Percentiles rank a stretch among this genome's conserved stretches.
Evolutionary conservation across 2,797 vertebrate species (phyloP).

Genomic region (Channallabes apus): DNA sequence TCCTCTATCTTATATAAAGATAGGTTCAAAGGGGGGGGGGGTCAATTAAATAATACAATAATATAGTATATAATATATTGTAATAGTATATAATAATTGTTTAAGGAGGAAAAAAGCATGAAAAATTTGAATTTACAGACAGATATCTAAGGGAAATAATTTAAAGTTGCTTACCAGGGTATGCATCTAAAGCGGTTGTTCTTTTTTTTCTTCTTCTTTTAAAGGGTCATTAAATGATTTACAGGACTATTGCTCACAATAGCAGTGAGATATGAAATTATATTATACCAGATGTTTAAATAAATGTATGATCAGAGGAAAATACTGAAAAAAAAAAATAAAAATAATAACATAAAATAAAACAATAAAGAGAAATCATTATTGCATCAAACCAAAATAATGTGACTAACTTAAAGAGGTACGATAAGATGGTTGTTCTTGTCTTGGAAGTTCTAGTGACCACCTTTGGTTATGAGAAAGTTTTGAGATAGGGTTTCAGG

Average conservation of each 20-base stretch:
- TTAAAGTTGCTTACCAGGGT: background rate
- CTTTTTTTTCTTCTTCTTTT: background rate
- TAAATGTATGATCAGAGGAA: background rate
- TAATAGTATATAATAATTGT: background rate
- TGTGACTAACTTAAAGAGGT: background rate
- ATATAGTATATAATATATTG: background rate
- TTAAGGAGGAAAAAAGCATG: background rate
- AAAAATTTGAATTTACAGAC: background rate
- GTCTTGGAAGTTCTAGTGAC: background rate
- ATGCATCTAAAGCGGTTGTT: background rate
- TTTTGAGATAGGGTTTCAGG: background rate
- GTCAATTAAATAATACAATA: background rate
- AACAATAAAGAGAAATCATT: background rate
- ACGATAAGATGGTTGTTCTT: background rate
- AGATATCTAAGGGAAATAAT: background rate
- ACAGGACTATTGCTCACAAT: background rate
- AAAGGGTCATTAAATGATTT: background rate
- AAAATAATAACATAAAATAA: background rate
- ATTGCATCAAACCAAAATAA: background rate
- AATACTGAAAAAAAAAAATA: background rate
- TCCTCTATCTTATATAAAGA: background rate
- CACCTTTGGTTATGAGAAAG: slow-evolving; percentile 24
- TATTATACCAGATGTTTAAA: background rate
- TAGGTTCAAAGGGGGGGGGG: background rate
- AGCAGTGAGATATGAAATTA: background rate